phyloP scores from a whole-genome alignment of 1,140 invertebrate species.

The Halyomorpha halys region DNA sequence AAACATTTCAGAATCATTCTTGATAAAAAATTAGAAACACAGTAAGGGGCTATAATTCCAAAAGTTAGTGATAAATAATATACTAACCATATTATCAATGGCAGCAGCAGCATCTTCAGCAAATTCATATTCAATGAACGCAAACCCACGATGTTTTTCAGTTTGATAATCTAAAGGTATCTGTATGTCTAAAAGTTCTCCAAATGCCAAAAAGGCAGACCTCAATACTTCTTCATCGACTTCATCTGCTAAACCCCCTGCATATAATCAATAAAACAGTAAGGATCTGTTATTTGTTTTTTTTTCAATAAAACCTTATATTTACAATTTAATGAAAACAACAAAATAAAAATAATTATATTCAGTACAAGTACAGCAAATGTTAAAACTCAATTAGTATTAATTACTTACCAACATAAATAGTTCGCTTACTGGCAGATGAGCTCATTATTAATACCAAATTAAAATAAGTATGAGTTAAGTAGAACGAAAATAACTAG shows the following conservation, averaged over 20 bases:
- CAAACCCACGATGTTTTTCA: conserved; percentile 94
- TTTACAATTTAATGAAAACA: not conserved
- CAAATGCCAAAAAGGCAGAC: conserved; percentile 96
- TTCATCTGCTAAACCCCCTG: conserved; percentile 90
- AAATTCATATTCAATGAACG: conserved; percentile 95
- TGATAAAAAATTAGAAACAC: conserved; percentile 28
- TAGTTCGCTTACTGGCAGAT: conserved; percentile 48
- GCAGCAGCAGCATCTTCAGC: conserved; percentile 90
- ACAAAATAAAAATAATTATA: not conserved
- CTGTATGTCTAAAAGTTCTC: conserved; percentile 93
- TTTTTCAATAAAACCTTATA: not conserved
- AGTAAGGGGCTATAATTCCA: not conserved
- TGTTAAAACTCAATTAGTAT: conserved; percentile 23
- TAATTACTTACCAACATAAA: conserved; percentile 52
- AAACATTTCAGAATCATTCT: conserved; percentile 98
- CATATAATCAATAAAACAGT: conserved; percentile 13
- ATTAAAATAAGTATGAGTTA: too few relatives aligned
- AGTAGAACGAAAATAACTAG: too few relatives aligned
- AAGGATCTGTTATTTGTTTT: not conserved
- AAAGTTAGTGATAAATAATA: not conserved
- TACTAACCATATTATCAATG: conserved; percentile 94
- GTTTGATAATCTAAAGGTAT: conserved; percentile 97
- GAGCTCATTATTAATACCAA: not conserved
- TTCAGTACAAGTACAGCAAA: not conserved
- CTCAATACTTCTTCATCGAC: conserved; percentile 92